Base-by-base conservation (phyloP, 2,113 vertebrate species). In the Bufo bufo region DNA sequence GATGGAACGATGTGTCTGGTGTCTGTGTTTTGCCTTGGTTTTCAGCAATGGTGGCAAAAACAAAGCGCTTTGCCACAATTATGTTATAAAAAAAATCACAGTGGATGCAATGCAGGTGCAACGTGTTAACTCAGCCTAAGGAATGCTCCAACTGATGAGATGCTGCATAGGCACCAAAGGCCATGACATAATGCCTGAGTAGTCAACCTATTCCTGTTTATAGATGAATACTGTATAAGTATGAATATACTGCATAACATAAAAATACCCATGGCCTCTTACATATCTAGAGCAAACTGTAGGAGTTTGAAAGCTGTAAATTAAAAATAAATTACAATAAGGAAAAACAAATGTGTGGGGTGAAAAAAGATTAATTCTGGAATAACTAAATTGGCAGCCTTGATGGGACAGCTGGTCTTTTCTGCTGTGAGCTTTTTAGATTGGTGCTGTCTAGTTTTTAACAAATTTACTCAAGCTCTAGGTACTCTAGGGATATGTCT, bases 321-420 rank as follows among this genome's bases (percentile, higher is more conserved):
- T 78, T 19, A 78, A 78, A 77, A 77, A 77, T 33, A 56, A 78
- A 77, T 13, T 54, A 71, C 19, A 78, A 78, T 78, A 78, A 50
- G 49, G 49, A 77, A 52, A 77, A 52, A n/a, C 23, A 45, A 7
- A 80, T 59, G 58, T 80, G 78, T 80, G 78, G 78, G 78, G 61
- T 80, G 78, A 80, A 80, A 11, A 58, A 23, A 33, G 50, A 4
- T 2, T 14, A 79, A 56, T 79, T 52, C 50, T 61, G 78, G 56
- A 80, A 59, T 59, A 80, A 59, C 23, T 54, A 80, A 80, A 80
- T 80, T 58, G 56, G 78, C 78, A 80, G 78, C n/a, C 54, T 9
- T n/a, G 23, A 80, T 43, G n/a, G n/a, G 13, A n/a, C 54, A 80
- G 54, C 78, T 80, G 56, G 78, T 80, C 52, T 45, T 80, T 79